Base-by-base conservation (phyloP, 1,140 invertebrate genomes). In the Cherax destructor region DNA sequence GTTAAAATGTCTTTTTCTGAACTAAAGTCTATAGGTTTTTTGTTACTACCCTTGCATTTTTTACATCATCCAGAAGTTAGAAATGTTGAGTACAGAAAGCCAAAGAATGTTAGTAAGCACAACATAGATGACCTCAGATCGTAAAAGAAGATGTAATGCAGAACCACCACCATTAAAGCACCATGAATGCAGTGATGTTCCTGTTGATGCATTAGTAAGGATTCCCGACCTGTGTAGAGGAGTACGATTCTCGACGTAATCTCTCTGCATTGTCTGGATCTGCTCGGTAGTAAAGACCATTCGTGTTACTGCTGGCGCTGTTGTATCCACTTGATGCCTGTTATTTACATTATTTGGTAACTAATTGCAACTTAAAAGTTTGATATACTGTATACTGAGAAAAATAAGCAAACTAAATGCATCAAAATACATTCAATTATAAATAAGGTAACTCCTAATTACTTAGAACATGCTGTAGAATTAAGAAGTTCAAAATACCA, bases 271-370 rank as follows among this genome's bases (percentile, higher is more conserved):
- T 61, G 49, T 91, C 83, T 61, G 81, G 50, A n/a, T 91, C 89
- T 5, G 76, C 78, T 21, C 89, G 83, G 76, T 91, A 85, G 83
- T 91, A 91, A 59, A 78, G 18, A 56, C 89, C 89, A 72, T 91
- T 91, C n/a, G 74, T 79, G 83, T 91, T 65, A 21, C 61, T 65
- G 61, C 61, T 83, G 88, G 49, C 52, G 47, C 61, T 78, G 61
- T 80, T 41, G 77, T 91, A 91, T 56, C 89, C 89, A 86, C 89
- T 79, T 52, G 89, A 77, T 21, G 79, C 87, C 87, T 89, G 87
- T 83, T 89, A 83, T 89, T 87, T 76, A 89, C 80, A 89, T 83
- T 76, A 59, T 47, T 83, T 49, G n/a, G 74, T 87, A 47, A 87
- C 85, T 87, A 47, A 72, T 49, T 30, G 30, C 5, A 18, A 69